A percentile compares a stretch with the other conserved stretches of the same genome.
Conservation (phyloP, 2,113 vertebrate genomes). For the Malurus melanocephalus region DNA sequence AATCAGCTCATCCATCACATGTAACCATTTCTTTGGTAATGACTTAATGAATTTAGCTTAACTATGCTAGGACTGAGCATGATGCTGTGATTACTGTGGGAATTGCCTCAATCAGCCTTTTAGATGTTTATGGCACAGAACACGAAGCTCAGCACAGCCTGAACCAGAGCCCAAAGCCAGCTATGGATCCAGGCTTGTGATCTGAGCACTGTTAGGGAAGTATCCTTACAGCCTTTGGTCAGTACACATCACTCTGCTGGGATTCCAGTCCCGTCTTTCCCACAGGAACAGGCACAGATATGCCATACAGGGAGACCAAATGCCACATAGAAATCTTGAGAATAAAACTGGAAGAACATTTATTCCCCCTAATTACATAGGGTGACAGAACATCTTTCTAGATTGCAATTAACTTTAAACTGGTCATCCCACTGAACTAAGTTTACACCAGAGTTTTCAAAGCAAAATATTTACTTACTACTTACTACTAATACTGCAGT, state of each 20-base stretch:
- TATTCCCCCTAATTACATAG: not conserved
- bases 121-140: constrained; percentile 5
- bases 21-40: not conserved
- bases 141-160: not conserved
- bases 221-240: not conserved
- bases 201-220: not conserved
- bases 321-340: not conserved
- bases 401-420: not conserved
- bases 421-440: not conserved
- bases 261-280: not conserved
- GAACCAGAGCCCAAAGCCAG: constrained; percentile 1
- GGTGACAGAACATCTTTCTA: not conserved
- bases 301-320: not conserved
- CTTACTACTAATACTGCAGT: not conserved
- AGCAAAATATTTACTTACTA: not conserved
- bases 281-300: not conserved
- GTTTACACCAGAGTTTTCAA: not conserved
- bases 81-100: constrained; percentile 20
- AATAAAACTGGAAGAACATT: not conserved
- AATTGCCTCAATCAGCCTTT: constrained; percentile 25
- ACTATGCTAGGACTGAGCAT: not conserved
- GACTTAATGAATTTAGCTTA: constrained; percentile 36
- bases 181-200: not conserved
- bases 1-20: not conserved
- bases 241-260: not conserved